phyloP scores from a whole-genome alignment of 1,140 invertebrate species.

The Tribolium castaneum region DNA sequence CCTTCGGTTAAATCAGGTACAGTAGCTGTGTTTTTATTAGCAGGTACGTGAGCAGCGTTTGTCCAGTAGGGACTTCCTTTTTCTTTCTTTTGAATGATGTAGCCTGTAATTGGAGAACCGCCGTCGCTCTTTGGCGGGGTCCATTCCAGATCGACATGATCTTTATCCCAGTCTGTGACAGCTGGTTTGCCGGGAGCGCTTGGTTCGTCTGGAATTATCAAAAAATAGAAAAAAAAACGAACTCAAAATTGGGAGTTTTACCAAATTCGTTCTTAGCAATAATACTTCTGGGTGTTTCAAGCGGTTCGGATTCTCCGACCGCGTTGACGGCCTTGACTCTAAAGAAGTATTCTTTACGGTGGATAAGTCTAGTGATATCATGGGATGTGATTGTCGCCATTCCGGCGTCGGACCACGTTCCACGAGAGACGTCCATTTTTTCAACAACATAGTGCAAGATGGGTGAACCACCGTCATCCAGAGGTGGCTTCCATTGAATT shows the following conservation, averaged over 20 bases:
- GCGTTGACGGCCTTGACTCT: conserved; percentile 93
- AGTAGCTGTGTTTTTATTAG: conserved; percentile 79
- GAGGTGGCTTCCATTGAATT: conserved; percentile 83
- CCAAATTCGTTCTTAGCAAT: conserved; percentile 94
- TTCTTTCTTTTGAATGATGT: conserved; percentile 96
- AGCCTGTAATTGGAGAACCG: conserved; percentile 91
- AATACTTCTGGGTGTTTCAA: conserved; percentile 87
- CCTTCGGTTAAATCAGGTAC: conserved; percentile 92
- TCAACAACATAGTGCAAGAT: conserved; percentile 97
- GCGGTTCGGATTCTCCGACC: conserved; percentile 93
- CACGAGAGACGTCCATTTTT: conserved; percentile 95
- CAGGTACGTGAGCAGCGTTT: conserved; percentile 88
- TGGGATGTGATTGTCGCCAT: conserved; percentile 86
- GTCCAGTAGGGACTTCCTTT: conserved; percentile 91
- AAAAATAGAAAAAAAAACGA: conserved; percentile 16
- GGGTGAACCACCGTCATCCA: conserved; percentile 92
- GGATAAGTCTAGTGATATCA: conserved; percentile 87
- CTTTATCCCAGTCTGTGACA: conserved; percentile 92
- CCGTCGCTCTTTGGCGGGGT: conserved; percentile 87
- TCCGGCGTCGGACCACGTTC: conserved; percentile 95
- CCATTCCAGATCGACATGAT: conserved; percentile 93
- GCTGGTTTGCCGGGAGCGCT: conserved; percentile 90
- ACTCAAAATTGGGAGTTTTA: conserved; percentile 52
- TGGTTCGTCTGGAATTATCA: conserved; percentile 80
- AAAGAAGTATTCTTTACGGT: conserved; percentile 95